A percentile compares a stretch with the other conserved stretches of the same genome.
Evolutionary conservation across 2,797 vertebrate species (phyloP).

Genomic region (Luscinia luscinia): DNA sequence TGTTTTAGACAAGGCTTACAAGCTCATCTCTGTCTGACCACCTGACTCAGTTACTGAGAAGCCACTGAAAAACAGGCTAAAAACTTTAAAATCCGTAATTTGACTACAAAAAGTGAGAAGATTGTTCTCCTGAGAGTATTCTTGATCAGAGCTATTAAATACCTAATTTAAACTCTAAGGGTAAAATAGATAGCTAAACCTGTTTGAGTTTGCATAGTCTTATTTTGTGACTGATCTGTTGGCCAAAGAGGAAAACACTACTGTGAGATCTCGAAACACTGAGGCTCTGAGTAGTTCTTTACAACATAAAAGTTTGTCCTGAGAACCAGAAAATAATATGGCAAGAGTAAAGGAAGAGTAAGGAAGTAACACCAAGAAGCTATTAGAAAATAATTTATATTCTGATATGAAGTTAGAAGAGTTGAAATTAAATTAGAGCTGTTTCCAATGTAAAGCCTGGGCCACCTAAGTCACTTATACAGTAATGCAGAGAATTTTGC

Average conservation of each 20-base stretch:
- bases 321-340: neutral
- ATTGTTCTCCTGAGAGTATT: neutral
- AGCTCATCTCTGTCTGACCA: neutral
- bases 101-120: neutral
- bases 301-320: neutral
- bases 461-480: neutral
- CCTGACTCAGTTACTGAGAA: neutral
- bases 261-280: neutral
- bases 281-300: neutral
- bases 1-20: neutral
- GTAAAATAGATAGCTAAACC: neutral
- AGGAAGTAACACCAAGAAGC: neutral
- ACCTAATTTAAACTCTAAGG: neutral
- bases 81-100: neutral
- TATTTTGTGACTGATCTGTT: neutral
- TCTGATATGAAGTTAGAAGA: neutral
- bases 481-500: neutral
- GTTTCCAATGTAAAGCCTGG: neutral
- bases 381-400: neutral
- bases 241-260: neutral
- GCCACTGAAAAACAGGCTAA: neutral
- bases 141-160: neutral
- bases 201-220: conserved; percentile 18
- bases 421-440: neutral
- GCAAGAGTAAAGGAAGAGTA: neutral